Conservation (phyloP, 2,113 vertebrate species). For the Sinocyclocheilus rhinocerous region DNA sequence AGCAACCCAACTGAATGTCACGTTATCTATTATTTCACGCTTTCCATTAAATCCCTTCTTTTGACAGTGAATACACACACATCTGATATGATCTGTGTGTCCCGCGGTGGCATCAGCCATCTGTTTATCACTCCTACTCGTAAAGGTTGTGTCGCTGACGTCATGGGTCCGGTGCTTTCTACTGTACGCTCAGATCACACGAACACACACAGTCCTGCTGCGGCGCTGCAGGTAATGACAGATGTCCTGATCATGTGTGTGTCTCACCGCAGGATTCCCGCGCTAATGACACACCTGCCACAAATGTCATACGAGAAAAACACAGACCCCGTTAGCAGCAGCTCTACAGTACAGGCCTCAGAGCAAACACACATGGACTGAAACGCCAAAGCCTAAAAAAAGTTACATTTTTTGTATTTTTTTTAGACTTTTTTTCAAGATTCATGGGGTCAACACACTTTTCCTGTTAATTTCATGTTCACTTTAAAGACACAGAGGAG, state of each 20-base stretch:
- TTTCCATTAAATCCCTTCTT: background rate
- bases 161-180: background rate
- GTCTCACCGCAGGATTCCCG: constrained; percentile 7
- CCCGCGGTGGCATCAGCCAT: background rate
- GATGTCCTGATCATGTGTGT: constrained; percentile 39
- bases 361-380: background rate
- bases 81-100: background rate
- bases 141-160: background rate
- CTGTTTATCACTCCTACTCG: constrained; percentile 35
- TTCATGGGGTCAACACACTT: too few species aligned
- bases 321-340: background rate
- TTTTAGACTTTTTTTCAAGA: too few species aligned
- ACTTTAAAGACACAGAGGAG: background rate
- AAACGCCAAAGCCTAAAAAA: too few species aligned
- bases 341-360: too few species aligned
- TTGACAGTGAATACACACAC: background rate
- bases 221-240: constrained; percentile 7
- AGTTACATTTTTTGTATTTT: too few species aligned
- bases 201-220: constrained; percentile 6
- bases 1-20: background rate
- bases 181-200: constrained; percentile 1
- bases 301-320: background rate
- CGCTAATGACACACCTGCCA: constrained; percentile 2
- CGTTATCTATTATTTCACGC: background rate
- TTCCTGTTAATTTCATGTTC: background rate